Percentiles rank a stretch among this genome's conserved stretches.
Evolutionary conservation across 2,888 invertebrate species (phyloP).

Genomic region (Drosophila paranaensis): DNA sequence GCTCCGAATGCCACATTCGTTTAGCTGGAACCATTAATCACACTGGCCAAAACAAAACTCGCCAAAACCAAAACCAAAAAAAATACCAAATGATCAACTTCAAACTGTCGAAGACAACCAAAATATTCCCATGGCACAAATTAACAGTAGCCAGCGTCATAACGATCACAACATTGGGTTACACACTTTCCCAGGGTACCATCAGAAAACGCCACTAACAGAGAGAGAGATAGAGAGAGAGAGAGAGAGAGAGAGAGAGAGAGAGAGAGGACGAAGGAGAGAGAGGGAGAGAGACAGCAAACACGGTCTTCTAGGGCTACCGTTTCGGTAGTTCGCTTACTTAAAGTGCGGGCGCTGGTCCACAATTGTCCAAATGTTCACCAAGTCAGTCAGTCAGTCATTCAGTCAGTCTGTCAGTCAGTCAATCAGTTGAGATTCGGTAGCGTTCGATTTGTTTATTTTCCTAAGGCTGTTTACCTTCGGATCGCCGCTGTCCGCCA

Average conservation of each 20-base stretch:
- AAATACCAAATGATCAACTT: constrained; percentile 27
- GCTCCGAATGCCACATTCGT: constrained; percentile 11
- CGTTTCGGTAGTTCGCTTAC: constrained; percentile 42
- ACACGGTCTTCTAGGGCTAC: constrained; percentile 40
- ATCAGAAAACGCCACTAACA: constrained; percentile 37
- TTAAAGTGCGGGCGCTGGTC: constrained; percentile 54
- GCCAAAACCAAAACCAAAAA: constrained; percentile 27
- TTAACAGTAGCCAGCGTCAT: constrained; percentile 66
- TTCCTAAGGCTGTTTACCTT: constrained; percentile 76
- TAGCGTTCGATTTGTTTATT: constrained; percentile 64
- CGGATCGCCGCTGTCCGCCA: constrained; percentile 52
- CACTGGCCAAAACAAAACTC: constrained; percentile 31
- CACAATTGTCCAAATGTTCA: constrained; percentile 20
- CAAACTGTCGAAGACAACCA: constrained; percentile 32
- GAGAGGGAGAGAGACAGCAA: not conserved
- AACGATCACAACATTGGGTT: constrained; percentile 29
- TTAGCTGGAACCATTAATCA: constrained; percentile 41
- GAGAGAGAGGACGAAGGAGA: not conserved
- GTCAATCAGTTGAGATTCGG: constrained; percentile 26
- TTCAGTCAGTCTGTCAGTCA: constrained; percentile 4
- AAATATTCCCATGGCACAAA: constrained; percentile 72
- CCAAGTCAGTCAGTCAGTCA: not conserved
- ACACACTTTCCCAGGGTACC: constrained; percentile 63
- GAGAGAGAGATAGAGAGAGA: not conserved
- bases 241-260: not conserved